Conservation (phyloP, 2,888 invertebrate genomes). For the Callosobruchus maculatus region DNA sequence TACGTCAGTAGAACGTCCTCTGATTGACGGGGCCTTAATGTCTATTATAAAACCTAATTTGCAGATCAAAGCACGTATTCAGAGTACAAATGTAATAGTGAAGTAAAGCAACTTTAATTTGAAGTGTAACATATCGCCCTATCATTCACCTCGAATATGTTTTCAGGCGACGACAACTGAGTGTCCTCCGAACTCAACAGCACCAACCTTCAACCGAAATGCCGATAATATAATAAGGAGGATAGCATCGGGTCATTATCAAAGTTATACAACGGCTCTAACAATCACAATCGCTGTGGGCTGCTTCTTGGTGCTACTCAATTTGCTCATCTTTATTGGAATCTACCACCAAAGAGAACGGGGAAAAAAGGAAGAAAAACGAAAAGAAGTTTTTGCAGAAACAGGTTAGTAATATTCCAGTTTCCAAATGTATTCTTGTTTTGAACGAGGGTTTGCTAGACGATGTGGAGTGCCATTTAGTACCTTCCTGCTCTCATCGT, state of each 20-base stretch:
- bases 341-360: conserved; percentile 80
- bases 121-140: too few relatives aligned
- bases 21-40: too few relatives aligned
- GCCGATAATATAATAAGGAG: conserved; percentile 69
- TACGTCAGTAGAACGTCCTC: too few relatives aligned
- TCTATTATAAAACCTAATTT: too few relatives aligned
- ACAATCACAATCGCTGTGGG: conserved; percentile 86
- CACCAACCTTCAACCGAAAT: conserved; percentile 48
- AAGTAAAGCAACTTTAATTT: too few relatives aligned
- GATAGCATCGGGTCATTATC: conserved; percentile 78
- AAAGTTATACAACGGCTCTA: conserved; percentile 84
- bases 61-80: too few relatives aligned
- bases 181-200: conserved; percentile 66
- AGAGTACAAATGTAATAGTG: too few relatives aligned
- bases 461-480: too few relatives aligned
- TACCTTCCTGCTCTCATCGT: too few relatives aligned
- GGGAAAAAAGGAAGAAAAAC: conserved; percentile 47
- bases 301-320: conserved; percentile 75
- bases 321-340: conserved; percentile 83
- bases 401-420: conserved; percentile 49
- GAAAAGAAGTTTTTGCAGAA: conserved; percentile 73
- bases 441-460: too few relatives aligned
- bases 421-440: too few relatives aligned
- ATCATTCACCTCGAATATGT: not conserved
- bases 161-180: conserved; percentile 60